Percentiles rank a stretch among this genome's conserved stretches.
phyloP scores from a whole-genome alignment of 1,140 invertebrate species.

The Heliothis subflexa region DNA sequence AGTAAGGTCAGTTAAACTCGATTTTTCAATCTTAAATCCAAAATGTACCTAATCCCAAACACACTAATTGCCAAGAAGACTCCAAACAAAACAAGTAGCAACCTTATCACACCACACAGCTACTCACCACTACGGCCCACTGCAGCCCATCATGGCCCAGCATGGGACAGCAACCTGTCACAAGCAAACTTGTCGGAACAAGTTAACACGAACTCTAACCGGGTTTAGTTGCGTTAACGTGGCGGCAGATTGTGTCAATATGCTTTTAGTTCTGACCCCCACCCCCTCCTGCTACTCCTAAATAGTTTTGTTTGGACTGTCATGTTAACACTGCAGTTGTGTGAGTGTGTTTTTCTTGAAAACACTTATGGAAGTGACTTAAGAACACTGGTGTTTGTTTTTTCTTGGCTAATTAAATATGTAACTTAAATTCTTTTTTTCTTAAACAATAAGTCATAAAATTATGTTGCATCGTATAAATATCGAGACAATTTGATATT shows the following conservation, averaged over 20 bases:
- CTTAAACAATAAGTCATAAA: too few relatives aligned
- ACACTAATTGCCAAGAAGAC: too few relatives aligned
- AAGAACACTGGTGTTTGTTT: background rate
- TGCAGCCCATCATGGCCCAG: background rate
- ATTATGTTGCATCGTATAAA: too few relatives aligned
- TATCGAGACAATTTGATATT: too few relatives aligned
- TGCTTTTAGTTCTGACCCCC: slow-evolving; percentile 5
- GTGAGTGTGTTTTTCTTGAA: too few relatives aligned
- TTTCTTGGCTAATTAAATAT: background rate
- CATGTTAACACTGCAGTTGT: too few relatives aligned
- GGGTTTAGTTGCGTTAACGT: background rate
- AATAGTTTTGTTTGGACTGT: slow-evolving; percentile 5
- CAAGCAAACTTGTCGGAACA: background rate
- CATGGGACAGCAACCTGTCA: slow-evolving; percentile 23
- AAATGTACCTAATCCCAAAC: too few relatives aligned
- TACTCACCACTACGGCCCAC: too few relatives aligned
- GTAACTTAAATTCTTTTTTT: too few relatives aligned
- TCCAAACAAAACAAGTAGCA: background rate
- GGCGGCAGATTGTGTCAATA: slow-evolving; percentile 16
- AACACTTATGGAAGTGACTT: background rate
- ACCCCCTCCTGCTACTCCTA: background rate
- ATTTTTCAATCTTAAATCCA: too few relatives aligned
- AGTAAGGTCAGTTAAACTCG: too few relatives aligned
- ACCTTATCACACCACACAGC: background rate
- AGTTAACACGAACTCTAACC: slow-evolving; percentile 26